A percentile compares a stretch with the other conserved stretches of the same genome.
These are phyloP conservation scores for Oreochromis grahami DNA, from an alignment of 2,797 vertebrate genomes.

Conservation along the genomic window DNA sequence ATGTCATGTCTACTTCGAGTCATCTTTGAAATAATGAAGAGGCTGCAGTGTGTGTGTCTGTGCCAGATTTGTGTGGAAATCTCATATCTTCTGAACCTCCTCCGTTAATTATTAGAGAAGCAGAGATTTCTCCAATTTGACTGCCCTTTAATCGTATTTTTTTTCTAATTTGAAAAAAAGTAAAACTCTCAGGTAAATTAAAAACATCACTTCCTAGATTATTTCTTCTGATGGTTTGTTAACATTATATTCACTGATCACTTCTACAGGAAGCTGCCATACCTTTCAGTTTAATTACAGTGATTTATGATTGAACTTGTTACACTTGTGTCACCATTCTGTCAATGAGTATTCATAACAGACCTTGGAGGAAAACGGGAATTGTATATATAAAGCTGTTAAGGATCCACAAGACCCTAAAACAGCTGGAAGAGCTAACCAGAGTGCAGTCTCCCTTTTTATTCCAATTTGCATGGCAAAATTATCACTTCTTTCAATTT, in stretches of 20 bases:
- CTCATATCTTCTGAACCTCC: slow-evolving; percentile 12
- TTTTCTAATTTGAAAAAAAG: not conserved
- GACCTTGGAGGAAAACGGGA: slow-evolving; percentile 11
- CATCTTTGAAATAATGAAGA: slow-evolving; percentile 58
- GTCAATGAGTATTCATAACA: slow-evolving; percentile 24
- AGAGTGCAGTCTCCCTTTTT: slow-evolving; percentile 8
- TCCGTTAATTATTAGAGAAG: not conserved
- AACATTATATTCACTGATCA: not conserved
- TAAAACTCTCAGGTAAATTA: not conserved
- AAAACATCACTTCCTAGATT: not conserved
- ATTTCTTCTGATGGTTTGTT: not conserved
- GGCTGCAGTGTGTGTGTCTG: not conserved
- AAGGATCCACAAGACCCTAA: slow-evolving; percentile 5
- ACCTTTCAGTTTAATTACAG: slow-evolving; percentile 22
- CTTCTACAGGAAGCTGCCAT: not conserved
- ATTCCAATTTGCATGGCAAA: slow-evolving; percentile 33
- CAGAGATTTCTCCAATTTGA: not conserved
- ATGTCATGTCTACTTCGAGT: slow-evolving; percentile 56
- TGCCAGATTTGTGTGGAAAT: not conserved
- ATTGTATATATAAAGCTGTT: slow-evolving; percentile 23
- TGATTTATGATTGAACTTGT: slow-evolving; percentile 17
- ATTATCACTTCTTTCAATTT: slow-evolving; percentile 46
- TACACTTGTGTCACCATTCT: slow-evolving; percentile 20
- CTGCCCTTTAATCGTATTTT: not conserved
- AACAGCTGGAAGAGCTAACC: slow-evolving; percentile 38